Percentiles rank a stretch among this genome's conserved stretches.
Conservation (phyloP, 2,113 vertebrate species). For the Seriola aureovittata region DNA sequence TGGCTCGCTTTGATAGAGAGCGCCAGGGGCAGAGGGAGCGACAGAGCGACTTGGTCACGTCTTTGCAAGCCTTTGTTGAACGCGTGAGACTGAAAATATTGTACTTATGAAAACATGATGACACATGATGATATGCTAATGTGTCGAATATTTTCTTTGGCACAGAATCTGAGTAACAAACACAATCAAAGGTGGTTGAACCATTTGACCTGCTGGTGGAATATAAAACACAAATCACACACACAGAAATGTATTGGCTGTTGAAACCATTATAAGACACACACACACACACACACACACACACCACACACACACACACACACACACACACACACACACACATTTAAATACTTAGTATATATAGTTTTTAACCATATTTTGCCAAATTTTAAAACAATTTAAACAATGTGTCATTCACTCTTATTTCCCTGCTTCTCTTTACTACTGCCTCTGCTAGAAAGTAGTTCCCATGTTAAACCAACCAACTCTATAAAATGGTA, state of each 20-base stretch:
- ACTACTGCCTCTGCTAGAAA: not conserved
- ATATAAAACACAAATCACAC: not conserved
- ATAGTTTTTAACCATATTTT: not conserved
- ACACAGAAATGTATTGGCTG: too few species aligned
- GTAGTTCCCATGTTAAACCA: not conserved
- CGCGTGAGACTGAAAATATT: not conserved
- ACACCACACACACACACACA: too few species aligned
- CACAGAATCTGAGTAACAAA: not conserved
- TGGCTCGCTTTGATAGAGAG: constrained; percentile 49
- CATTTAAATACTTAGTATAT: too few species aligned
- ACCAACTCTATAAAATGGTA: not conserved
- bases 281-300: too few species aligned
- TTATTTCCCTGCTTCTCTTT: too few species aligned
- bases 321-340: too few species aligned
- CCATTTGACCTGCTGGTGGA: not conserved
- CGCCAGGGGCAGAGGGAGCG: constrained; percentile 10
- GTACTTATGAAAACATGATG: constrained; percentile 6
- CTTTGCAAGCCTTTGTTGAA: constrained; percentile 13
- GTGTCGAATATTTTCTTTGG: not conserved
- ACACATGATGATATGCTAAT: not conserved
- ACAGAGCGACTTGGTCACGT: not conserved
- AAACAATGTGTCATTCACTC: not conserved
- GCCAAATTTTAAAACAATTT: not conserved
- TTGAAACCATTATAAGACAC: too few species aligned
- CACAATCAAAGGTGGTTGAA: not conserved